These are phyloP conservation scores for Xylota segnis DNA, from an alignment of 2,888 invertebrate species.

Conservation along the genomic window DNA sequence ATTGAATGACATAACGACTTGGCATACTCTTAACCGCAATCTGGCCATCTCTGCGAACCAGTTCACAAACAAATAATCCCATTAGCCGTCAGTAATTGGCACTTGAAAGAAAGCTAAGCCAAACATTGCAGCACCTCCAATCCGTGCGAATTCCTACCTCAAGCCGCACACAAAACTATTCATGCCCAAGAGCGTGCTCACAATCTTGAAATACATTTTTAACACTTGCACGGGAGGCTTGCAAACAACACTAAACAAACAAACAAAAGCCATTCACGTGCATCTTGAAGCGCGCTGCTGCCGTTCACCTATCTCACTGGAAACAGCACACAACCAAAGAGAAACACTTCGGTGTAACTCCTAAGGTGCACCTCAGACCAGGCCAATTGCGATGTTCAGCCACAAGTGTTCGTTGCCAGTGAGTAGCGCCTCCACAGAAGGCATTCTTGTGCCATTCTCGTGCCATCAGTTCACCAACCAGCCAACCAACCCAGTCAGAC, in stretches of 20 bases:
- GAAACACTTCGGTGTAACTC: constrained; percentile 32
- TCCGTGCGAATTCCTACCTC: constrained; percentile 41
- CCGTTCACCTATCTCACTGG: constrained; percentile 65
- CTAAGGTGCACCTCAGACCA: constrained; percentile 46
- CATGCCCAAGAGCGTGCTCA: constrained; percentile 57
- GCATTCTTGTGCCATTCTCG: constrained; percentile 75
- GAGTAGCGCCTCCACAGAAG: constrained; percentile 25
- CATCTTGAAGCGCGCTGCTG: constrained; percentile 47
- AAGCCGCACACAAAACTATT: constrained; percentile 52
- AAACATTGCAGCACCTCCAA: constrained; percentile 40
- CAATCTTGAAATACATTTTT: constrained; percentile 71
- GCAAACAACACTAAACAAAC: constrained; percentile 41
- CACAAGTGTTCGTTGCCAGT: constrained; percentile 62
- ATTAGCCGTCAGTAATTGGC: constrained; percentile 22
- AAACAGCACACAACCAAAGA: constrained; percentile 21
- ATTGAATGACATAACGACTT: not conserved
- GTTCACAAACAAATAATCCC: constrained; percentile 15
- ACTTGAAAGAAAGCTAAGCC: constrained; percentile 57
- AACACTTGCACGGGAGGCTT: constrained; percentile 71
- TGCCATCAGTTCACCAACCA: constrained; percentile 55
- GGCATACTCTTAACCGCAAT: constrained; percentile 20
- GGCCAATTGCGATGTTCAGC: constrained; percentile 52
- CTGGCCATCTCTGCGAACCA: constrained; percentile 18
- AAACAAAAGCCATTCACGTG: constrained; percentile 71
- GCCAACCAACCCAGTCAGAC: constrained; percentile 33